phyloP scores from a whole-genome alignment of 2,888 invertebrate species.

The Sclerodermus sp. region DNA sequence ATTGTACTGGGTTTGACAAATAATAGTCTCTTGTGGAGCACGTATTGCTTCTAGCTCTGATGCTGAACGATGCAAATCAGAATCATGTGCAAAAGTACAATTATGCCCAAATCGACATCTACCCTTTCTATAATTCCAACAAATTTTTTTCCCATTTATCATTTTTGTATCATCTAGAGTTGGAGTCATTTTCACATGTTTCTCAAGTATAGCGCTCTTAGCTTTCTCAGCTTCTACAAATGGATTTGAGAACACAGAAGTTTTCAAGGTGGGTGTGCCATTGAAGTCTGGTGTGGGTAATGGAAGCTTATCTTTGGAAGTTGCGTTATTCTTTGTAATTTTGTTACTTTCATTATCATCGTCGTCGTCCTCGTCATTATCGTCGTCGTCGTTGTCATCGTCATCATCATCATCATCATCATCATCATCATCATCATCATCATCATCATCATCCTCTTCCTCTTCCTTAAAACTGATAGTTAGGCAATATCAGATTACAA shows the following conservation, averaged over 20 bases:
- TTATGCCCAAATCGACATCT: slow-evolving; percentile 88
- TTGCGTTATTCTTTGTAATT: slow-evolving; percentile 23
- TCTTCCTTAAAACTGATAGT: slow-evolving; percentile 53
- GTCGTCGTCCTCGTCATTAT: slow-evolving; percentile 14
- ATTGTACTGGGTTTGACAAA: slow-evolving; percentile 52
- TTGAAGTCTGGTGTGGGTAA: slow-evolving; percentile 69
- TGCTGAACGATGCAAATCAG: slow-evolving; percentile 72
- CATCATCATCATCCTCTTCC: slow-evolving; percentile 26
- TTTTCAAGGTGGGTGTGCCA: slow-evolving; percentile 61
- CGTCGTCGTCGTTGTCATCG: neutral
- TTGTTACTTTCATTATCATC: slow-evolving; percentile 17
- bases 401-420: slow-evolving; percentile 15
- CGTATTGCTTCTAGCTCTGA: slow-evolving; percentile 65
- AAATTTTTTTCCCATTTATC: slow-evolving; percentile 86
- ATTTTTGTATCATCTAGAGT: slow-evolving; percentile 69
- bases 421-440: slow-evolving; percentile 14
- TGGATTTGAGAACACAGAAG: slow-evolving; percentile 85
- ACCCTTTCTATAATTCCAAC: slow-evolving; percentile 91
- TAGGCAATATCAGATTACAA: slow-evolving; percentile 56
- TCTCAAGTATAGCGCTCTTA: slow-evolving; percentile 83
- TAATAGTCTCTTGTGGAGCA: slow-evolving; percentile 54
- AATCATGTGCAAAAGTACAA: slow-evolving; percentile 90
- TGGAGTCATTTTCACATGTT: slow-evolving; percentile 89
- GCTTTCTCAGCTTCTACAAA: slow-evolving; percentile 84
- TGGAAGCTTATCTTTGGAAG: slow-evolving; percentile 54